These are phyloP conservation scores for Hyperoplus immaculatus DNA, from an alignment of 2,797 vertebrate species.

Conservation along the genomic window DNA sequence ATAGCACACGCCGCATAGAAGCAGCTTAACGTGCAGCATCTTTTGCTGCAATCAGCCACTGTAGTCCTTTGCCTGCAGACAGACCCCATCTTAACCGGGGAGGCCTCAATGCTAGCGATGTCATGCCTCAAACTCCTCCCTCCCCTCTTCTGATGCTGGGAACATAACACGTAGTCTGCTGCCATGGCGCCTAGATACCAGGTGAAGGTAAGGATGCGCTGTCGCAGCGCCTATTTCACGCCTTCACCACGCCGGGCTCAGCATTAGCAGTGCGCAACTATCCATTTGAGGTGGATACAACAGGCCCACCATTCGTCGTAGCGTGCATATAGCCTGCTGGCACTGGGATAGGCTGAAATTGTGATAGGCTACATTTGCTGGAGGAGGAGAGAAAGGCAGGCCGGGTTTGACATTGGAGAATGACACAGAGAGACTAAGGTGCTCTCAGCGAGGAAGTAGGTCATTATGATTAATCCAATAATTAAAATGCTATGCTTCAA, in stretches of 20 bases:
- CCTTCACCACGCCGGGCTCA: constrained; percentile 26
- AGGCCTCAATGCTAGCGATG: constrained; percentile 11
- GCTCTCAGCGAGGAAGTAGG: constrained; percentile 29
- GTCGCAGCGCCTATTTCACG: constrained; percentile 48
- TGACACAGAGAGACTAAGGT: constrained; percentile 68
- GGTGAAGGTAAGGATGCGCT: constrained; percentile 87
- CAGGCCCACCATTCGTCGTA: not conserved
- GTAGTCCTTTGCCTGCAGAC: not conserved
- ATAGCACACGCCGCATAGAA: not conserved
- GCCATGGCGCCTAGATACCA: constrained; percentile 87
- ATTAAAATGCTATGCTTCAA: constrained; percentile 9
- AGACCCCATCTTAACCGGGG: constrained; percentile 23
- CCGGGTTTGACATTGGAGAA: constrained; percentile 82
- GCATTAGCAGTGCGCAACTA: constrained; percentile 25
- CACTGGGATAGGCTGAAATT: constrained; percentile 12
- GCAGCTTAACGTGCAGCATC: not conserved
- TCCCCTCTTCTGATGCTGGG: constrained; percentile 58
- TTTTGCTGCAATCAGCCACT: constrained; percentile 9
- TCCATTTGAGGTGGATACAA: not conserved
- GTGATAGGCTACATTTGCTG: constrained; percentile 26
- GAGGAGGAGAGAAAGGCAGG: constrained; percentile 45
- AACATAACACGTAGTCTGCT: constrained; percentile 57
- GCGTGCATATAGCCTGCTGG: not conserved
- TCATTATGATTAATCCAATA: constrained; percentile 37
- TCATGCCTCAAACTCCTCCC: constrained; percentile 64